phyloP scores from a whole-genome alignment of 2,113 vertebrate genomes.

The Nicator chloris region DNA sequence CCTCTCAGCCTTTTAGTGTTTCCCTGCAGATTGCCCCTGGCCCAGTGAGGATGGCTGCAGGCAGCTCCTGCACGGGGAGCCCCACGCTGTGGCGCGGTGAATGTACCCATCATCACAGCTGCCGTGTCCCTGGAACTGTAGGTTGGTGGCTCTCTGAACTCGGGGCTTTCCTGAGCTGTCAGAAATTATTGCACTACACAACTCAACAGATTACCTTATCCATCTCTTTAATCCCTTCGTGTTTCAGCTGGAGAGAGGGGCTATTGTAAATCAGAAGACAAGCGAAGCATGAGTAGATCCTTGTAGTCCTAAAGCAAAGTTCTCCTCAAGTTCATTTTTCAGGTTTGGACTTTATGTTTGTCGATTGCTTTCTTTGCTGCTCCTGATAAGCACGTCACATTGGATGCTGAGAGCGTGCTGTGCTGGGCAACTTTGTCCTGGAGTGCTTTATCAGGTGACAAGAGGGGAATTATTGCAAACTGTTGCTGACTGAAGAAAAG shows the following conservation, averaged over 20 bases:
- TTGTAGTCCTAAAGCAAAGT: background rate
- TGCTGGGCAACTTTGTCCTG: background rate
- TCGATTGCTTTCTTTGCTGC: background rate
- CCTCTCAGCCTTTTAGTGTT: background rate
- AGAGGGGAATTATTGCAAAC: background rate
- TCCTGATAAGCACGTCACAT: fast-evolving
- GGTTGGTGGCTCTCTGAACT: background rate
- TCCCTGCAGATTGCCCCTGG: background rate
- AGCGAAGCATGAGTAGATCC: background rate
- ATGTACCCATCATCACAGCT: background rate
- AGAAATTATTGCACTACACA: background rate
- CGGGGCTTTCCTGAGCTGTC: background rate
- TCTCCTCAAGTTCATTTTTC: background rate
- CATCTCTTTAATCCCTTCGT: background rate
- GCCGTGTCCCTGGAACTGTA: background rate
- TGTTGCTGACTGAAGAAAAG: background rate
- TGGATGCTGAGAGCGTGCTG: background rate
- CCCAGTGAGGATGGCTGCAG: background rate
- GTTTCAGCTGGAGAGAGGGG: background rate
- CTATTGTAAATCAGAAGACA: background rate
- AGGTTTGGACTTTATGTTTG: background rate
- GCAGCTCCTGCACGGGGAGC: background rate
- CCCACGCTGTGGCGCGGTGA: fast-evolving
- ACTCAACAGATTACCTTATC: background rate
- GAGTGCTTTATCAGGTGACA: background rate